Evolutionary conservation across 2,888 invertebrate species (phyloP).

Genomic region (Troglohyphantes excavatus): DNA sequence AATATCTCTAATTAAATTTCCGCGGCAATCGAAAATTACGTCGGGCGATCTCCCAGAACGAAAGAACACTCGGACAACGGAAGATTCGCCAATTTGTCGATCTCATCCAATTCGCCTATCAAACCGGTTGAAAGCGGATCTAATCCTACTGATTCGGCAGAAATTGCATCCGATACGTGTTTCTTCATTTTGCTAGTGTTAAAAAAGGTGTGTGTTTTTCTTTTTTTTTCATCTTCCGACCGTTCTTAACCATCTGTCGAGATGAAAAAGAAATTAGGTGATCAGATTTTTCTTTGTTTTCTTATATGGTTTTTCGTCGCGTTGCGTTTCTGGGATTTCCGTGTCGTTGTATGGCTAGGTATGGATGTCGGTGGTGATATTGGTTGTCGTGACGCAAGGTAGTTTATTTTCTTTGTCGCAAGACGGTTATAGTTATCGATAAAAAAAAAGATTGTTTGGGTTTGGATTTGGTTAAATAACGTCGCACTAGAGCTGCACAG

Average conservation of each 20-base stretch:
- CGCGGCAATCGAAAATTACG: background rate
- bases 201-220: constrained; percentile 21
- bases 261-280: constrained; percentile 42
- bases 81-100: background rate
- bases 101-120: constrained; percentile 24
- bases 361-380: background rate
- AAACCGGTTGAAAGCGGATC: constrained; percentile 39
- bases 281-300: constrained; percentile 15
- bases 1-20: constrained; percentile 32
- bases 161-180: constrained; percentile 35
- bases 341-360: background rate
- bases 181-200: constrained; percentile 26
- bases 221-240: constrained; percentile 50
- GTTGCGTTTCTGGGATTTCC: background rate
- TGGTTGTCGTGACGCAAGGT: no score
- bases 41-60: background rate
- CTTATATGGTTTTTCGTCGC: background rate
- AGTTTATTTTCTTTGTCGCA: no score
- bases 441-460: no score
- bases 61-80: background rate
- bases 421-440: no score
- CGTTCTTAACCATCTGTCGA: constrained; percentile 58
- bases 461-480: no score
- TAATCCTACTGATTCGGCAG: background rate
- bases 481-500: no score